Evolutionary conservation across 1,140 invertebrate species (phyloP).

Genomic region (Anthonomus grandis): DNA sequence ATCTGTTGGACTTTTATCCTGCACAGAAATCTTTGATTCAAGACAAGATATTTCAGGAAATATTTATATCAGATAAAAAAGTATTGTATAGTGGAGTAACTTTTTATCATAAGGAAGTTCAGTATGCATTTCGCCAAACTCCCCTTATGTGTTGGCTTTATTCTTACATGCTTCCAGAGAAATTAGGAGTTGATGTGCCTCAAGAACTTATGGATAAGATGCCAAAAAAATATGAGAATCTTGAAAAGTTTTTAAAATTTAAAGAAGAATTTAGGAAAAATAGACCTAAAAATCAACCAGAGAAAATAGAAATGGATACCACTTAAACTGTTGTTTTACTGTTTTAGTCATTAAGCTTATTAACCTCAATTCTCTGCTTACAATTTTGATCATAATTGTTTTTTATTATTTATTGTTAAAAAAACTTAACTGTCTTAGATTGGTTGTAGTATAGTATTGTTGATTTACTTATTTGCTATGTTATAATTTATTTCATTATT

Average conservation of each 20-base stretch:
- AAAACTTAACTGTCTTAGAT: no score
- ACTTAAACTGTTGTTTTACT: no score
- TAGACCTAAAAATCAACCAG: no score
- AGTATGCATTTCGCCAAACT: conserved; percentile 74
- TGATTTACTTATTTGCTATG: no score
- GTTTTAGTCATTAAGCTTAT: no score
- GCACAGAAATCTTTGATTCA: conserved; percentile 47
- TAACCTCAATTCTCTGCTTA: no score
- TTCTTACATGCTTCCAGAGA: conserved; percentile 80
- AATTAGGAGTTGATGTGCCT: conserved; percentile 59
- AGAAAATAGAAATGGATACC: no score
- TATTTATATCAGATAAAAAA: conserved; percentile 34
- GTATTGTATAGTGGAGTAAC: conserved; percentile 70
- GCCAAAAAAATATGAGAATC: conserved; percentile 41
- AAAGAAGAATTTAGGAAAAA: no score
- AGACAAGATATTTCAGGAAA: conserved; percentile 47
- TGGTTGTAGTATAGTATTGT: no score
- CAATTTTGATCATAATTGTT: no score
- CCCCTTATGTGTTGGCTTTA: conserved; percentile 88
- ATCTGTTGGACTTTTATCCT: conserved; percentile 25
- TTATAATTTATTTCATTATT: no score
- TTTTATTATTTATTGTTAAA: no score
- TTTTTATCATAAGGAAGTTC: conserved; percentile 76
- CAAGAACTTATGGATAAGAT: conserved; percentile 47
- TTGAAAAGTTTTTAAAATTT: conserved; percentile 32